Percentiles rank a stretch among this genome's conserved stretches.
Conservation (phyloP, 1,140 invertebrate species). For the Drosophila orena region DNA sequence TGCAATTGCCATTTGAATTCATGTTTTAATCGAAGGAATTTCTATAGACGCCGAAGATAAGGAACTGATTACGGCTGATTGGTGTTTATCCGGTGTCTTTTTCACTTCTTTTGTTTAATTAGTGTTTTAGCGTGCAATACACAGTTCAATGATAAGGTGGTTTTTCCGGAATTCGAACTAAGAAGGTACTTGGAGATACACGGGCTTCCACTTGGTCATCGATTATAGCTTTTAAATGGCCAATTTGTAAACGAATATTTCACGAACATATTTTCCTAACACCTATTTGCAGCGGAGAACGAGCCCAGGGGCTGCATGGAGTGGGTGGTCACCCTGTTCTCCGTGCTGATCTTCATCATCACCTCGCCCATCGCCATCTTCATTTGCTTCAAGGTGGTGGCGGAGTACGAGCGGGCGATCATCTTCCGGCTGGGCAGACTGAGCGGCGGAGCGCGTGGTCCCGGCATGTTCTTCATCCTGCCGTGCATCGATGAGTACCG, state of each 20-base stretch:
- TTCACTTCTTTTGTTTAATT: neutral
- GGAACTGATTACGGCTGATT: neutral
- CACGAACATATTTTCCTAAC: neutral
- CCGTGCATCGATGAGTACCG: constrained; percentile 96
- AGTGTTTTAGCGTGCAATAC: too few species aligned
- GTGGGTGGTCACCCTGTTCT: constrained; percentile 91
- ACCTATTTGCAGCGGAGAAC: constrained; percentile 85
- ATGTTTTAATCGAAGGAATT: neutral
- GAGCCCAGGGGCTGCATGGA: constrained; percentile 89
- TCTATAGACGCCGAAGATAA: neutral
- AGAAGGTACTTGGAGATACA: neutral
- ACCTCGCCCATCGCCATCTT: constrained; percentile 94
- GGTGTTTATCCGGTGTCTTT: neutral
- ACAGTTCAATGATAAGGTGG: neutral
- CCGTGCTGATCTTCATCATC: constrained; percentile 90
- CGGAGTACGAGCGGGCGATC: constrained; percentile 94
- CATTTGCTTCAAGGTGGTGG: constrained; percentile 90
- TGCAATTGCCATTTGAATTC: neutral
- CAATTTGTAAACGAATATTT: neutral
- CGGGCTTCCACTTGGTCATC: neutral
- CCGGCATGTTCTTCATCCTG: constrained; percentile 94
- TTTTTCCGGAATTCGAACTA: constrained; percentile 4
- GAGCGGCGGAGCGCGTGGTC: constrained; percentile 86
- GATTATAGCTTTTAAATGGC: too few species aligned
- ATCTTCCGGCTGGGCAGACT: constrained; percentile 94